Base-by-base conservation (phyloP, 2,797 vertebrate genomes). In the Muscicapa striata region DNA sequence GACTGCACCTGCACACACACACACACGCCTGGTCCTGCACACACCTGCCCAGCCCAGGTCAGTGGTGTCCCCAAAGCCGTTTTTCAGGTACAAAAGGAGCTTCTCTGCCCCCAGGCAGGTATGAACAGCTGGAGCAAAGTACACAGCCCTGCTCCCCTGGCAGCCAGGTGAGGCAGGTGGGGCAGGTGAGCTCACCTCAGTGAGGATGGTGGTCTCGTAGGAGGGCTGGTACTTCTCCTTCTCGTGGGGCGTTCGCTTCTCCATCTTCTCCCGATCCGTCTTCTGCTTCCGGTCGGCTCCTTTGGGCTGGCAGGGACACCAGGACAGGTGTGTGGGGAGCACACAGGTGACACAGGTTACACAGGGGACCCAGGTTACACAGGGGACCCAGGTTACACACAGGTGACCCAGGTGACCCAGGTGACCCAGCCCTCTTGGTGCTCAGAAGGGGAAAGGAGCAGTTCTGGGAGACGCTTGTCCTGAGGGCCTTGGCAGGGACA, bases 211-310 rank as follows among this genome's bases (percentile, higher is more conserved):
- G 9, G 98, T 98, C 68, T 98, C 98, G 18, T 98, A 98, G 6
- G 98, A 98, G 29, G 98, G 98, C 20, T 98, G 98, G 46, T 98
- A 98, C 38, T 98, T 98, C 91, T 98, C 98, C 49, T 98, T 98
- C 90, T 98, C 98, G 7, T 98, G 98, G 34, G 98, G 97, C 0
- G 98, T 98, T 61, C 98, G 86, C 95, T 98, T 98, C 92, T 98
- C 98, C 98, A 98, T 98, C 97, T 98, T 98, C 30, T 98, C 98
- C 72, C 98, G 95, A 75, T 98, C 98, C 0, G 98, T 98, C 93
- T 98, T 98, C 94, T 98, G 98, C 90, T 98, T 98, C 92, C 98
- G 95, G 82, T 98, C 98, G 6, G 98, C 98, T 89, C 98, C 98
- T 95, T 98, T 98, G 94, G 98, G 98, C 98, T 98, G 78, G 58